Evolutionary conservation across 30 jellyfish, hydroid and myxozoan species (phyloP).

Genomic region (Nemopilema nomurai): DNA sequence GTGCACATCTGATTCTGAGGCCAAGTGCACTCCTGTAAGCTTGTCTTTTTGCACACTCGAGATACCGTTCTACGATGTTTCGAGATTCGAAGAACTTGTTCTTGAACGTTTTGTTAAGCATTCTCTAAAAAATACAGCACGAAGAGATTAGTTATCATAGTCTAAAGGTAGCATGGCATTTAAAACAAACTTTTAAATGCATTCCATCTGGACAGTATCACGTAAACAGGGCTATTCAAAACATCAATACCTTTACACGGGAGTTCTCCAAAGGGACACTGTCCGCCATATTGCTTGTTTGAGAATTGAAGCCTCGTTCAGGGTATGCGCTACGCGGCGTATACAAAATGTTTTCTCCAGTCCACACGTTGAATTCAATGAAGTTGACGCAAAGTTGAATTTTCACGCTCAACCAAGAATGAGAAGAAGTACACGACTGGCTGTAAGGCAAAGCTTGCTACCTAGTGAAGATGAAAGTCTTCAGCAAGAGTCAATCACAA

Average conservation of each 20-base stretch:
- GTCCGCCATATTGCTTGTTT: conserved; percentile 50
- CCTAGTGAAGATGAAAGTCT: not conserved
- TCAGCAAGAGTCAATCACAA: not conserved
- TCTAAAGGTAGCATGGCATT: no score
- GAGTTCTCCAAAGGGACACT: conserved; percentile 65
- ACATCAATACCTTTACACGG: conserved; percentile 63
- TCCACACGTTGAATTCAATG: not conserved
- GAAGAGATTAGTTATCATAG: no score
- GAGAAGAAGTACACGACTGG: conserved; percentile 55
- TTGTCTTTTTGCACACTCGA: no score
- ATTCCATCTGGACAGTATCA: not conserved
- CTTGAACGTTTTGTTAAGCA: no score
- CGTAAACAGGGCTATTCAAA: not conserved
- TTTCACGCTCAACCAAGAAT: not conserved
- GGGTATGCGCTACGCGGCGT: not conserved
- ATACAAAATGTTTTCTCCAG: not conserved
- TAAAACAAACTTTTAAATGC: no score
- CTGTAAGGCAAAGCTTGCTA: conserved; percentile 1
- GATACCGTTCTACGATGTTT: no score
- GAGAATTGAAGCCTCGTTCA: conserved; percentile 1
- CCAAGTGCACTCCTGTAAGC: no score
- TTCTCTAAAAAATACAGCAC: no score
- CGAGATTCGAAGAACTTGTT: no score
- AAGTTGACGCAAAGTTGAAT: not conserved
- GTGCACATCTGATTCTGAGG: no score